phyloP scores from a whole-genome alignment of 2,113 vertebrate genomes.

The Dasyurus viverrinus region DNA sequence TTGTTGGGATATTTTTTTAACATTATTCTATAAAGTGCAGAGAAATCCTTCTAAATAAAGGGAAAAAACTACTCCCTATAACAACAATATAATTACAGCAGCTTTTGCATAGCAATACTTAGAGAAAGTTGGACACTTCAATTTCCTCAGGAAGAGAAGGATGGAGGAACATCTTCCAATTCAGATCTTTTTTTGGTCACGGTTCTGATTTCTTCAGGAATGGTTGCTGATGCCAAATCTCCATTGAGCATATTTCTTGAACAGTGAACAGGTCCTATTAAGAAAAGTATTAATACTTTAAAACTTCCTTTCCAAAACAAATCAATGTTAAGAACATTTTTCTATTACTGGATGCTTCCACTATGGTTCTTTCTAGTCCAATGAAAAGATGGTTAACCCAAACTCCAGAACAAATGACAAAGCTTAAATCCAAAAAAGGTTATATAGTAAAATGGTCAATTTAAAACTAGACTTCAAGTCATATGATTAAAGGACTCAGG shows the following conservation, averaged over 20 bases:
- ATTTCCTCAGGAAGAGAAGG: slow-evolving; percentile 85
- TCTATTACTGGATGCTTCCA: slow-evolving; percentile 24
- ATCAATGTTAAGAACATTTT: slow-evolving; percentile 24
- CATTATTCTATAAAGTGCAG: slow-evolving; percentile 91
- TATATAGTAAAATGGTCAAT: not conserved
- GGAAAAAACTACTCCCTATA: slow-evolving; percentile 85
- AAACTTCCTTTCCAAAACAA: not conserved
- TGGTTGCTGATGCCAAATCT: slow-evolving; percentile 83
- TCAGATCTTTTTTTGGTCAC: slow-evolving; percentile 82
- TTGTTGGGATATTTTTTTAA: slow-evolving; percentile 72
- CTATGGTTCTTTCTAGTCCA: slow-evolving; percentile 12
- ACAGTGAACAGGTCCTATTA: slow-evolving; percentile 84
- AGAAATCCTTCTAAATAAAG: slow-evolving; percentile 85
- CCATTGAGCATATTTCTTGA: slow-evolving; percentile 88
- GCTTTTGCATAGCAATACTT: slow-evolving; percentile 90
- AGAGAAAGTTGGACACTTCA: slow-evolving; percentile 81
- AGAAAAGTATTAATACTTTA: slow-evolving; percentile 64
- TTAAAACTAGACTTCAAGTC: not conserved
- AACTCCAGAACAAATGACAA: slow-evolving; percentile 23
- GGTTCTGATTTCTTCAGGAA: slow-evolving; percentile 86
- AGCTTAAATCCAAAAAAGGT: slow-evolving; percentile 19
- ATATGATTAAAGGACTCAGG: not conserved
- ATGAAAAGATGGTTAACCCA: slow-evolving; percentile 25
- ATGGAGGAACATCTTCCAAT: slow-evolving; percentile 81
- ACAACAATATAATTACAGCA: slow-evolving; percentile 86